Base-by-base conservation (phyloP, 2,888 invertebrate species). In the Notocelia uddmanniana region DNA sequence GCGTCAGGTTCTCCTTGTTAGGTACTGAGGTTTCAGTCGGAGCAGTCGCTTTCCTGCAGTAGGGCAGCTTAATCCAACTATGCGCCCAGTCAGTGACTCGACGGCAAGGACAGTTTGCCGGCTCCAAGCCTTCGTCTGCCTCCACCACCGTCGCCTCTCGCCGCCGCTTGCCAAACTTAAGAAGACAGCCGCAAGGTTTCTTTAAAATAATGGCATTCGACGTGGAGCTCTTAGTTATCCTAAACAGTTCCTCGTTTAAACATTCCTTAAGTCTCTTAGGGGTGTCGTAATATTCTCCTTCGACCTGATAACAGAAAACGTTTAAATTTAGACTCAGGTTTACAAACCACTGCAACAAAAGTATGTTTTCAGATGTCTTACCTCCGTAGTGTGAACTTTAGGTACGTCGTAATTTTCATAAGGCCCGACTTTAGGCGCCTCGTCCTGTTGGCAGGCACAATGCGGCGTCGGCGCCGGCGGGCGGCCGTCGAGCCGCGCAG, bases 401-500 rank as follows among this genome's bases (percentile, higher is more conserved):
- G 97, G 97, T 63, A 97, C 94, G 82, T 97, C 97, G 81, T 97
- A 97, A 83, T 97, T 97, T 79, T 97, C 96, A 82, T 96, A 96
- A 0, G 96, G 95, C 3, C 95, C 95, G 23, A 93, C 83, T 80
- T 84, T 87, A 23, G 67, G 37, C 57, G 21, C 31, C 31, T 54
- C 69, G 41, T 68, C 52, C 26, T 23, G n/a, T 31, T 63, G 31
- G 23, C 54, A 31, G 68, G 68, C 23, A n/a, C 67, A 23, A 59
- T 21, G 45, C 19, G 68, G 34, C 26, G 48, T 50, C 21, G 60
- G 57, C 31, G 45, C 67, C 31, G 57, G 57, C 1, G 45, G 58
- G 45, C 34, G 59, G 59, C 18, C 23, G 6, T 66, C 68, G 18
- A 52, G 59, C 11, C 26, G 66, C 0, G 81, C 77, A 1, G 81